Base-by-base conservation (phyloP, 2,113 vertebrate species). In the Neogobius melanostomus region DNA sequence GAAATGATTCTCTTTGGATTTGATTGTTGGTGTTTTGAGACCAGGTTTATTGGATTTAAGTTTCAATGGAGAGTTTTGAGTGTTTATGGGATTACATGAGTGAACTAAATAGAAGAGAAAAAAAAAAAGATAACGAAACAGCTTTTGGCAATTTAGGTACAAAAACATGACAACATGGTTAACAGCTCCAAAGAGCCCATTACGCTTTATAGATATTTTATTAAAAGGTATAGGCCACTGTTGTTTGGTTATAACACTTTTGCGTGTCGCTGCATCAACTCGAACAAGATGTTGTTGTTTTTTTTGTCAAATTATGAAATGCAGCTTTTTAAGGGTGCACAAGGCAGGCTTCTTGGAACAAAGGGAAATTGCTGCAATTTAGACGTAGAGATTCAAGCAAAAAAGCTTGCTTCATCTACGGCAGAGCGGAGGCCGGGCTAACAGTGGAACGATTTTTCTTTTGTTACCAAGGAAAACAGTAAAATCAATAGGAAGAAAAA, bases 401-500 rank as follows among this genome's bases (percentile, higher is more conserved):
- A 11, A 8, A 14, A 44, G 44, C 21, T 54, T 9, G 50, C 50
- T 64, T 43, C 53, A 64, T 12, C 75, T 77, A 46, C 8, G 11
- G 36, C 60, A 46, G 16, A 53, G 7, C 6, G n/a, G 63, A 46
- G 28, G 3, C 8, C 68, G 51, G 65, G 71, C 36, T 62, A 50
- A 72, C 69, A 42, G 36, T 49, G 59, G 46, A 78, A 62, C 76
- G 79, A 82, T 81, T 79, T 79, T 67, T 12, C 80, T 77, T 85
- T 87, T 85, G 83, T 82, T 67, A 60, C 64, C 21, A 53, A 54
- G 80, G 72, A 72, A 43, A 80, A 74, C 62, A 53, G 59, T 64
- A 2, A 66, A 85, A 86, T 90, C 82, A 71, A 88, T 85, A 42
- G 10, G 0, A 28, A 74, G 85, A 89, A 83, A 86, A 90, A 80